phyloP scores from a whole-genome alignment of 2,888 invertebrate genomes.

The Tetheella fluctuosa region DNA sequence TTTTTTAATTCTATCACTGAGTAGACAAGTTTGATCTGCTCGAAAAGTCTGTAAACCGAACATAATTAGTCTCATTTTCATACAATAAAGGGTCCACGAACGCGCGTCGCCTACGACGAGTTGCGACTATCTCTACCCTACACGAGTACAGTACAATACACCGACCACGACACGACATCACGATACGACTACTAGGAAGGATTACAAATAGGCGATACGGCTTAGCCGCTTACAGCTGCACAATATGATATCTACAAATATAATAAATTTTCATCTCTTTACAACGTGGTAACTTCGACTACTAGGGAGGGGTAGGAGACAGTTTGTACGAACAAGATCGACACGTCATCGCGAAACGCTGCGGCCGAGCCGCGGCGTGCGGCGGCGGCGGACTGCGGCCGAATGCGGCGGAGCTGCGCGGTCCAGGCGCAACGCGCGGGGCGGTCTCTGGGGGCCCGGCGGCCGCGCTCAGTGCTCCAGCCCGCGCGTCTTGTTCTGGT shows the following conservation, averaged over 20 bases:
- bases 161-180: conserved; percentile 63
- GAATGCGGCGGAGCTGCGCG: conserved; percentile 48
- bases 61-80: conserved; percentile 67
- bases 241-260: conserved; percentile 74
- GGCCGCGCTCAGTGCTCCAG: conserved; percentile 74
- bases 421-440: conserved; percentile 58
- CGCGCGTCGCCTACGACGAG: conserved; percentile 1
- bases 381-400: conserved; percentile 25
- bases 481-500: conserved; percentile 83
- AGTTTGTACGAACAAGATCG: conserved; percentile 71
- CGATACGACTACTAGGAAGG: conserved; percentile 76
- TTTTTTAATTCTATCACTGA: conserved; percentile 79
- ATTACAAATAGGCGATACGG: conserved; percentile 74
- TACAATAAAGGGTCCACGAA: conserved; percentile 47
- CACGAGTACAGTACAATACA: conserved; percentile 54
- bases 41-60: conserved; percentile 81
- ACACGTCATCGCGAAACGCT: conserved; percentile 32
- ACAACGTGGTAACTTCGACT: conserved; percentile 81
- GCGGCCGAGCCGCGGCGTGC: conserved; percentile 28
- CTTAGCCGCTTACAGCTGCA: conserved; percentile 79
- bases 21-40: conserved; percentile 82
- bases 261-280: conserved; percentile 68
- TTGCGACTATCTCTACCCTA: conserved; percentile 48
- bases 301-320: conserved; percentile 67
- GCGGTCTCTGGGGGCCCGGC: conserved; percentile 34